Conservation (phyloP, 2,888 invertebrate species). For the Beris chalybata region DNA sequence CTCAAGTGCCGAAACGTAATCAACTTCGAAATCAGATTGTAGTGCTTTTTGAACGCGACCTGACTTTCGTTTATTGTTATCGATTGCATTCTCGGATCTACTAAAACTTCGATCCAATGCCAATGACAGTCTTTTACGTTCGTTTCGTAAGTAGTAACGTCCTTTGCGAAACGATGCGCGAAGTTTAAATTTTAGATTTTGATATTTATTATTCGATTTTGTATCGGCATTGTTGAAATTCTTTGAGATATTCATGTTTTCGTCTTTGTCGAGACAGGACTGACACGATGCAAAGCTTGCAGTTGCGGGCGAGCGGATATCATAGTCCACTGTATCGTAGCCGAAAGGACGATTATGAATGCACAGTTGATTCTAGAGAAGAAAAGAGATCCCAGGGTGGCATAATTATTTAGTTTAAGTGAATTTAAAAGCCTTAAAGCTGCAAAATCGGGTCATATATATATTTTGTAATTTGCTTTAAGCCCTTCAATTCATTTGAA, state of each 20-base stretch:
- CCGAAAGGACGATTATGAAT: conserved; percentile 10
- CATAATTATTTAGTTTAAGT: too few relatives aligned
- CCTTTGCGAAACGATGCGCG: conserved; percentile 52
- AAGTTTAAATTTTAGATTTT: conserved; percentile 48
- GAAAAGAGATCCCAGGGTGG: too few relatives aligned
- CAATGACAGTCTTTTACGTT: conserved; percentile 47
- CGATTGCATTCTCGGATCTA: background rate
- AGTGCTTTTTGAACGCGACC: conserved; percentile 34
- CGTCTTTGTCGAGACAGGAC: conserved; percentile 13
- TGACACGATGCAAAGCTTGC: conserved; percentile 17
- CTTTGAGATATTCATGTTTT: conserved; percentile 26
- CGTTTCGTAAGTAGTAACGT: conserved; percentile 47
- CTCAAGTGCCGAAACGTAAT: conserved; percentile 43
- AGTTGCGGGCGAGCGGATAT: conserved; percentile 17
- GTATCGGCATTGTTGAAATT: conserved; percentile 3
- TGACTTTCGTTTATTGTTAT: conserved; percentile 19
- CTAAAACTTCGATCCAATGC: conserved; percentile 38
- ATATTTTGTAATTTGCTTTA: too few relatives aligned
- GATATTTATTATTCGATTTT: conserved; percentile 46
- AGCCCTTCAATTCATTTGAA: too few relatives aligned
- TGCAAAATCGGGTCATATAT: too few relatives aligned
- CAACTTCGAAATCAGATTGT: conserved; percentile 46
- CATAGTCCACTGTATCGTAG: conserved; percentile 22
- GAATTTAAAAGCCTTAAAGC: too few relatives aligned
- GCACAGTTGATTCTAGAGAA: background rate